Conservation (phyloP, 2,888 invertebrate genomes). For the Thumatha senex region DNA sequence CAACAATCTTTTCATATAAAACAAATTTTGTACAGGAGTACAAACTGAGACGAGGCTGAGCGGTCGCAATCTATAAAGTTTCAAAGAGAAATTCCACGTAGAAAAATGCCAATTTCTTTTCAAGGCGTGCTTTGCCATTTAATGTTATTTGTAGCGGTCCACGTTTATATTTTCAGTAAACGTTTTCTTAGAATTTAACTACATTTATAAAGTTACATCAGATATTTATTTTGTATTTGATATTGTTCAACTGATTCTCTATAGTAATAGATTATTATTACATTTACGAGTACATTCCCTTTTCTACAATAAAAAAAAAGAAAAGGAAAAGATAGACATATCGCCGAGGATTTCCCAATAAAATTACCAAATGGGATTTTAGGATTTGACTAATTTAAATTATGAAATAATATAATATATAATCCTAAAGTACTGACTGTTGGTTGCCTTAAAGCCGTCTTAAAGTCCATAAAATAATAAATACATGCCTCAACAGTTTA, state of each 20-base stretch:
- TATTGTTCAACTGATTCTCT: neutral
- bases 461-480: neutral
- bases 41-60: slow-evolving; percentile 25
- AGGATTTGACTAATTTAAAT: no score
- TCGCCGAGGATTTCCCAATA: neutral
- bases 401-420: no score
- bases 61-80: slow-evolving; percentile 47
- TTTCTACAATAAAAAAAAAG: no score
- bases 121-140: slow-evolving; percentile 40
- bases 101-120: slow-evolving; percentile 57
- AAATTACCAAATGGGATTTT: no score
- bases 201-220: slow-evolving; percentile 14
- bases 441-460: neutral
- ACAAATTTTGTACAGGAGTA: slow-evolving; percentile 18
- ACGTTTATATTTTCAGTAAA: slow-evolving; percentile 25
- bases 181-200: slow-evolving; percentile 25
- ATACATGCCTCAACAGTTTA: neutral
- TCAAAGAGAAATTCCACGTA: slow-evolving; percentile 44
- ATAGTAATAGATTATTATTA: no score
- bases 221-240: neutral
- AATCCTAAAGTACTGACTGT: no score
- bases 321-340: no score
- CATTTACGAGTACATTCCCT: no score
- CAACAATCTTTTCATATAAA: slow-evolving; percentile 31
- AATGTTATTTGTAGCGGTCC: slow-evolving; percentile 43